Evolutionary conservation across 2,888 invertebrate species (phyloP), one percentile per base, ranked within the genome.

Genomic region (Helicoverpa assulta): DNA sequence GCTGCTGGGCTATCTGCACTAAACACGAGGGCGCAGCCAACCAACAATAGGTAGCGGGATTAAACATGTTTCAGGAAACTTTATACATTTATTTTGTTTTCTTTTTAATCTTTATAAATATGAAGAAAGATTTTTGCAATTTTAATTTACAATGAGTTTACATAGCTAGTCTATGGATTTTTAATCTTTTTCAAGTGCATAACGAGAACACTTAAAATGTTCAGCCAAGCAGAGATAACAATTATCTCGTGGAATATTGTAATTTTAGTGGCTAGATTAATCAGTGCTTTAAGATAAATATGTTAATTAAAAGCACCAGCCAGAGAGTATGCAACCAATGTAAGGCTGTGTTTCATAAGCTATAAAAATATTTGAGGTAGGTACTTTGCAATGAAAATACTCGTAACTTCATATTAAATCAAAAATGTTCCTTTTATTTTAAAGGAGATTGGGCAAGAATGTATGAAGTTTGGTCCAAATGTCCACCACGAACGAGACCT

Each of bases 221-320:
- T 76, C 76, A 80, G 29, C 76, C 53, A 76, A 61, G 76, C 76
- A 80, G 33, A 69, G 60, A 76, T 64, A 61, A 51, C 70, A 80
- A 76, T 76, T 80, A 70, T 53, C 70, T 70, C 57, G 61, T 75
- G 60, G 70, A 69, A 76, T 40, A 64, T 75, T 70, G 16, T 64
- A 51, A 69, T 69, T 76, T 80, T 76, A 80, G 56, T 70, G 47
- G 12, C 53, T 64, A 76, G 80, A 75, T 76, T 64, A 70, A 79
- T 63, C 55, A 43, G 40, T 63, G 16, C 52, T 69, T 62, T 3
- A 47, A 40, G 43, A 62, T 18, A 19, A 54, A 63, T 60, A 66
- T 29, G 19, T 50, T 7, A 69, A 57, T 64, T 43, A 19, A n/a
- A 47, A 47, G 47, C 47, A 47, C 40, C 40, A 40, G 40, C 40